A percentile compares a stretch with the other conserved stretches of the same genome.
Evolutionary conservation across 2,113 vertebrate genomes (phyloP).

Genomic region (Aviceda subcristata): DNA sequence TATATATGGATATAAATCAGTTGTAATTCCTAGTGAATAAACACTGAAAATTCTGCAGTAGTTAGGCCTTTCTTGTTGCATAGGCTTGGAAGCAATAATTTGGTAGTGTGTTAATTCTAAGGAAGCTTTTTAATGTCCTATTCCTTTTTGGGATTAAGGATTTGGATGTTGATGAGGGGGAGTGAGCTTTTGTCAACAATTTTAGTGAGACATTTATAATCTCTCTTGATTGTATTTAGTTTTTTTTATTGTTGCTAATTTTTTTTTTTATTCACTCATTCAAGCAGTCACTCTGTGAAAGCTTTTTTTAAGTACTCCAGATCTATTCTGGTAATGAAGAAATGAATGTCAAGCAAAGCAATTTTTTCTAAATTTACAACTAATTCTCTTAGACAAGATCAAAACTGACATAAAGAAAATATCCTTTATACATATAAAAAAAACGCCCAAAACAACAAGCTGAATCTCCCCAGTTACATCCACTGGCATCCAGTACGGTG

Average conservation of each 20-base stretch:
- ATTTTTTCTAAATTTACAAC: constrained; percentile 47
- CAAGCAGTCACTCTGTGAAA: constrained; percentile 4
- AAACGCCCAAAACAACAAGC: neutral
- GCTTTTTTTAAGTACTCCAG: constrained; percentile 28
- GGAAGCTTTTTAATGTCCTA: neutral
- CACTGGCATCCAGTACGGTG: neutral
- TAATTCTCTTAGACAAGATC: neutral
- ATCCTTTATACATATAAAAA: neutral
- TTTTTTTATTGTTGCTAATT: neutral
- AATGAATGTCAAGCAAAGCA: constrained; percentile 38
- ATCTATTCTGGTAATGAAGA: constrained; percentile 51
- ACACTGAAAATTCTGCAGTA: neutral
- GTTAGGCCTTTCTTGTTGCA: neutral
- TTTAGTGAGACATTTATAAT: constrained; percentile 29
- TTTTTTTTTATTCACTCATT: constrained; percentile 11
- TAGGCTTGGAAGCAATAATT: neutral
- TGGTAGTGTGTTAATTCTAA: neutral
- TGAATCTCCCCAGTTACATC: neutral
- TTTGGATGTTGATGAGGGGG: neutral
- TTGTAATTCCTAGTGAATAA: neutral
- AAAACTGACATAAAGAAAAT: constrained; percentile 23
- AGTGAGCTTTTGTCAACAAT: constrained; percentile 9
- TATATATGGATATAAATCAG: neutral
- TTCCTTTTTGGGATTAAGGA: neutral
- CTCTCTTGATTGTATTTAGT: constrained; percentile 15